phyloP scores from a whole-genome alignment of 1,140 invertebrate genomes.

The Brachystomella parvula region DNA sequence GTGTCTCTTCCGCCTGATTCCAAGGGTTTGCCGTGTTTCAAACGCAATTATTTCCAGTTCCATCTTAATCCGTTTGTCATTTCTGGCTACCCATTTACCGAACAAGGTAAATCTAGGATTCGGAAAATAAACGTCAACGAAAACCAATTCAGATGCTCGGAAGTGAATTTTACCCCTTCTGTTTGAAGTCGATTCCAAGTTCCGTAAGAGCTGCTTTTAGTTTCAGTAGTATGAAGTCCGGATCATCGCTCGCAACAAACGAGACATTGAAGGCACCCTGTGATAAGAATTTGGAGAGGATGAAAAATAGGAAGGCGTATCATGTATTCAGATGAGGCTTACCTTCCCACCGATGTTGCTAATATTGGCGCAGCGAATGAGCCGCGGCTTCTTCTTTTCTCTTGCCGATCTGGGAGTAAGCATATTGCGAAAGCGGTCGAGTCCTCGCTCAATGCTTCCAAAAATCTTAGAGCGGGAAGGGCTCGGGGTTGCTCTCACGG shows the following conservation, averaged over 20 bases:
- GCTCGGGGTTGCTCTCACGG: background rate
- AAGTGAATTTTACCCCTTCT: constrained; percentile 57
- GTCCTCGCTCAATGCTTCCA: constrained; percentile 60
- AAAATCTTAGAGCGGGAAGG: constrained; percentile 51
- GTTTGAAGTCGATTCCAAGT: constrained; percentile 59
- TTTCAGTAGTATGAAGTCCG: constrained; percentile 56
- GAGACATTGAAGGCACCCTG: constrained; percentile 65
- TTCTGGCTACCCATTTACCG: constrained; percentile 46
- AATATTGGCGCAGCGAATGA: constrained; percentile 30
- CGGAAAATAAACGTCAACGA: background rate
- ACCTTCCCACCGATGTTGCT: constrained; percentile 40
- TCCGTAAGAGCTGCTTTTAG: constrained; percentile 55
- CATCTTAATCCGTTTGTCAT: constrained; percentile 54
- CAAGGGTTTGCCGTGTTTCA: constrained; percentile 49
- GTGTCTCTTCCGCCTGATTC: constrained; percentile 65
- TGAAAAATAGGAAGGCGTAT: background rate
- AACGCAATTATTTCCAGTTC: constrained; percentile 71
- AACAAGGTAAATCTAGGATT: constrained; percentile 31
- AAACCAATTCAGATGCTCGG: background rate
- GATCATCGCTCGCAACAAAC: constrained; percentile 56
- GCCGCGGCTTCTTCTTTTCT: constrained; percentile 39
- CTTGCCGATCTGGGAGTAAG: constrained; percentile 58
- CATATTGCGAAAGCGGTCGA: constrained; percentile 59
- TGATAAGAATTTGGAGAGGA: constrained; percentile 15
- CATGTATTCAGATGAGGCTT: background rate